Base-by-base conservation (phyloP, 2,797 vertebrate genomes). In the Falco concolor region DNA sequence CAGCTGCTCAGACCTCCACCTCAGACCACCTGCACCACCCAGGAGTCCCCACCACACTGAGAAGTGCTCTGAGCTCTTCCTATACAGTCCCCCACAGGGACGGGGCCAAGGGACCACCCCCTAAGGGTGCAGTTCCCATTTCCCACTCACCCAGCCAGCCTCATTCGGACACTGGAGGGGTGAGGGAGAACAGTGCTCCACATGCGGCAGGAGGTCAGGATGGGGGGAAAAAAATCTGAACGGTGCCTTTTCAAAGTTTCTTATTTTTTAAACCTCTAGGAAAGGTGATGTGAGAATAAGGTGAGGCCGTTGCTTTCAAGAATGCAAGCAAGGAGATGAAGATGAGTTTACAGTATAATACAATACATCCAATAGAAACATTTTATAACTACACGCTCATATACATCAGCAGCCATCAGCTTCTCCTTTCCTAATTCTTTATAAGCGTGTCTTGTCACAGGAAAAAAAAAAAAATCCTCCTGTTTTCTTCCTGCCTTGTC, bases 81-180 rank as follows among this genome's bases (percentile, higher is more conserved):
- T 40, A 32, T 6, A 34, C 8, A 54, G 2, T 10, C 24, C 20
- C 12, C 9, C 1, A 0, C 6, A 21, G 21, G 30, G 4, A 10
- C 1, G 7, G 34, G 14, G 21, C 4, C 5, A 86, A 32, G 6
- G 4, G 7, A 20, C 2, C 2, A 0, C 2, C 8, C 25, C 38
- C 32, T 44, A 53, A 40, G 54, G 21, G 12, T 10, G 0, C 11
- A 79, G 16, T 18, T 14, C 1, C 6, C 32, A 49, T 57, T 80
- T 86, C 18, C 22, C 7, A 5, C 38, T 50, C 47, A 10, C 8
- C 40, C 57, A 86, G n/a, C 9, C 36, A 65, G 12, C 5, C 10
- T 36, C 8, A 13, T 19, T 10, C 40, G 8, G 53, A 11, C 15
- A 13, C 52, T 56, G 38, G 36, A 63, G 6, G 6, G 11, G 17